Conservation (phyloP, 2,113 vertebrate genomes). For the Cyanoramphus novaezelandiae region DNA sequence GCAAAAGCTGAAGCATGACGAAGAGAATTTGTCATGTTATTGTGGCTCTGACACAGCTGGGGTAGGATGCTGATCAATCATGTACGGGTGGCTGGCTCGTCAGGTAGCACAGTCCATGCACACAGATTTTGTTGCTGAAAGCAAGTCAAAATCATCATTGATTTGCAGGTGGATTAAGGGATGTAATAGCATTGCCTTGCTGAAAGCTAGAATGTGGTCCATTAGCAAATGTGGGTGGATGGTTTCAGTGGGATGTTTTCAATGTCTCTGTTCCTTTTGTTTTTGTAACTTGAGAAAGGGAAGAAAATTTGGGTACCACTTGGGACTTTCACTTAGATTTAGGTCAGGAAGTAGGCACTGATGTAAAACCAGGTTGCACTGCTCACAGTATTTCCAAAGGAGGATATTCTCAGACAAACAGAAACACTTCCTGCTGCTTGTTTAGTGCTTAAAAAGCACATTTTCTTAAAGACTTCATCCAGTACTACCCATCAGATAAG, state of each 20-base stretch:
- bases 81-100: background rate
- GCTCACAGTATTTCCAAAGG: background rate
- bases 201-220: background rate
- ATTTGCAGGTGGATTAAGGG: background rate
- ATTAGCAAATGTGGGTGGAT: background rate
- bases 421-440: background rate
- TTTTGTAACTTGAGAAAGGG: background rate
- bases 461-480: background rate
- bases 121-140: background rate
- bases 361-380: background rate
- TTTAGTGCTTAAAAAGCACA: background rate
- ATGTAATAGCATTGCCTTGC: background rate
- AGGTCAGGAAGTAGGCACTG: background rate
- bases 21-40: slow-evolving; percentile 15
- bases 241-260: background rate
- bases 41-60: background rate
- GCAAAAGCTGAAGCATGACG: background rate
- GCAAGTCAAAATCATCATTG: background rate
- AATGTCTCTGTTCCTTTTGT: background rate
- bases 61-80: slow-evolving; percentile 1
- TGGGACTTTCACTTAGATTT: background rate
- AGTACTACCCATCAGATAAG: background rate
- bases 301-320: background rate
- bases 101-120: background rate
- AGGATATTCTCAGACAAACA: background rate